Percentiles rank a stretch among this genome's conserved stretches.
These are phyloP conservation scores for Plemyria rubiginata DNA, from an alignment of 2,888 invertebrate species.

Conservation along the genomic window DNA sequence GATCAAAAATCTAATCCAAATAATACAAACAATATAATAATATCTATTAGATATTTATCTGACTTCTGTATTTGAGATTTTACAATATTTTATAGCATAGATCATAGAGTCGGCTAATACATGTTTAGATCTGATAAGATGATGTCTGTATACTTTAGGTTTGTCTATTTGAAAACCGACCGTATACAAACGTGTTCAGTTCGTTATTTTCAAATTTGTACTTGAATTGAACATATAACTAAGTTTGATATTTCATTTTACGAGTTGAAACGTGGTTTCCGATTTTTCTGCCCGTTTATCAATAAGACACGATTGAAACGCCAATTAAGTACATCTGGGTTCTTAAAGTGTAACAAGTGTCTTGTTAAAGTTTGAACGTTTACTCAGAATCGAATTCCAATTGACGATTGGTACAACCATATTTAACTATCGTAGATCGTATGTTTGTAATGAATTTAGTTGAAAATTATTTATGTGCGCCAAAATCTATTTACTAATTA, in stretches of 20 bases:
- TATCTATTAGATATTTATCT: constrained; percentile 10
- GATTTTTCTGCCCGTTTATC: constrained; percentile 17
- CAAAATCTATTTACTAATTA: not conserved
- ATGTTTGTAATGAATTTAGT: not conserved
- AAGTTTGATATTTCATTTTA: constrained; percentile 15
- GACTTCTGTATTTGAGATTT: not conserved
- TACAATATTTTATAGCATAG: too few species aligned
- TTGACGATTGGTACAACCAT: not conserved
- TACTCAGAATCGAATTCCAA: not conserved
- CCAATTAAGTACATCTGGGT: constrained; percentile 11
- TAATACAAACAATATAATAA: too few species aligned
- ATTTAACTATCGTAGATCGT: not conserved
- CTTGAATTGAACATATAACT: not conserved
- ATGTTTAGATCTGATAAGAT: not conserved
- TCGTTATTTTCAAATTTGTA: not conserved
- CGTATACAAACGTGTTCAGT: not conserved
- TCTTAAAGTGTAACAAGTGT: constrained; percentile 2
- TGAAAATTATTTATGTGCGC: not conserved
- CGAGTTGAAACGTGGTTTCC: constrained; percentile 17
- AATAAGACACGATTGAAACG: constrained; percentile 12
- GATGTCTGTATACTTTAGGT: not conserved
- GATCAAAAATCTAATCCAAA: too few species aligned
- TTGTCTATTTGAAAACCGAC: not conserved
- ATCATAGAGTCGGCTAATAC: too few species aligned
- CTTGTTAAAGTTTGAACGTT: not conserved